phyloP scores from a whole-genome alignment of 2,797 vertebrate genomes.

The Artibeus lituratus region DNA sequence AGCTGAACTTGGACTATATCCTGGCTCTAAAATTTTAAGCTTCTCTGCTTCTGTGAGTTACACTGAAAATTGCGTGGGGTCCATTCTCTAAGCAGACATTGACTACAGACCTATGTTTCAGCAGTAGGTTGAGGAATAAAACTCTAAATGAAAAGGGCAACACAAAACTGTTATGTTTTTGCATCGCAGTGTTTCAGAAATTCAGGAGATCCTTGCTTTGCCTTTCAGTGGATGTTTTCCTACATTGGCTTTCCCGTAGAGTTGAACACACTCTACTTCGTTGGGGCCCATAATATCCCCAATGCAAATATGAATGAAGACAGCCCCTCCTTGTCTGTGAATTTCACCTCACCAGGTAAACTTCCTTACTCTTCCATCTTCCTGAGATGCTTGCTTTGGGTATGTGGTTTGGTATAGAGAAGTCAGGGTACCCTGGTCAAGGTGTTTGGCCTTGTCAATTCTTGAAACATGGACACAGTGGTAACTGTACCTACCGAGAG shows the following conservation, averaged over 20 bases:
- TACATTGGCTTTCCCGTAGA: conserved; percentile 72
- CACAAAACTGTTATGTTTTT: too few species aligned
- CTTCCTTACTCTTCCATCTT: background rate
- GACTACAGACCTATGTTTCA: background rate
- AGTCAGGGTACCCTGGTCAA: background rate
- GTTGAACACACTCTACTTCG: conserved; percentile 27
- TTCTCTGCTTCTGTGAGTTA: background rate
- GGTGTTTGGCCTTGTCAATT: background rate
- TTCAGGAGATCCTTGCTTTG: conserved; percentile 28
- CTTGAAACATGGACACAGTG: background rate
- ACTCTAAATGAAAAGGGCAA: background rate
- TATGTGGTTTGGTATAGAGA: background rate
- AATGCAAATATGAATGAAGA: conserved; percentile 56
- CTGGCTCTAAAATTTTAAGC: background rate
- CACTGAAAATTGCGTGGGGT: background rate
- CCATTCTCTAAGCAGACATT: background rate
- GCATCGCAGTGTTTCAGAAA: background rate
- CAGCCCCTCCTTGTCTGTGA: background rate
- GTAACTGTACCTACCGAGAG: background rate
- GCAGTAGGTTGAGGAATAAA: background rate
- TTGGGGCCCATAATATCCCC: conserved; percentile 77
- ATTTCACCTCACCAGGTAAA: conserved; percentile 65
- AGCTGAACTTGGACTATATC: background rate
- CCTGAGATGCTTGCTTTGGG: background rate
- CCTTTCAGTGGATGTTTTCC: conserved; percentile 79